Evolutionary conservation across 2,888 invertebrate species (phyloP).

Genomic region (Osmoderma eremita): DNA sequence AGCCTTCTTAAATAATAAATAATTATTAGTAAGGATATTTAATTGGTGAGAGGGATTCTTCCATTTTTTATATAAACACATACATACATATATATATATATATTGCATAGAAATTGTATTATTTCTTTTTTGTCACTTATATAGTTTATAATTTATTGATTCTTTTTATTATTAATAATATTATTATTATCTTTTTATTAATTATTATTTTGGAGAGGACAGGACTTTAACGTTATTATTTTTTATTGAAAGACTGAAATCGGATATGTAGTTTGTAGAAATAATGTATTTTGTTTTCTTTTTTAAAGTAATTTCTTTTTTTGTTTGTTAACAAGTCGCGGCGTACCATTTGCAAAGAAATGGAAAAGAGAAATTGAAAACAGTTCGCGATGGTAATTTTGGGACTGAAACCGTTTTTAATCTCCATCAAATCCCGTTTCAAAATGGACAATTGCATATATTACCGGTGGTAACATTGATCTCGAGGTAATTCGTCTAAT

Average conservation of each 20-base stretch:
- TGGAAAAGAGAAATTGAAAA: constrained; percentile 29
- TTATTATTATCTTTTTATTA: constrained; percentile 40
- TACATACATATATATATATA: constrained; percentile 43
- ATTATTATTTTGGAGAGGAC: constrained; percentile 53
- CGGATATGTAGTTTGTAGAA: constrained; percentile 45
- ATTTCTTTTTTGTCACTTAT: constrained; percentile 48
- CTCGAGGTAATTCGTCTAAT: not conserved
- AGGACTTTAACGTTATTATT: constrained; percentile 52
- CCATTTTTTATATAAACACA: constrained; percentile 49
- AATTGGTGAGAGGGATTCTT: constrained; percentile 53
- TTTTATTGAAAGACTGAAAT: constrained; percentile 58
- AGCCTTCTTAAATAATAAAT: constrained; percentile 47
- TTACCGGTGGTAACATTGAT: not conserved
- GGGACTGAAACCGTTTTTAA: constrained; percentile 14
- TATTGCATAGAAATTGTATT: constrained; percentile 44
- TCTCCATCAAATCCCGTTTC: not conserved
- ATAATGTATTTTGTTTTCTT: constrained; percentile 38
- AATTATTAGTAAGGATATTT: constrained; percentile 43
- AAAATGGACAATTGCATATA: too few relatives aligned
- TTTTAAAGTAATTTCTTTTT: constrained; percentile 23
- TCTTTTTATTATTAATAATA: constrained; percentile 31
- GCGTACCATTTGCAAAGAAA: constrained; percentile 7
- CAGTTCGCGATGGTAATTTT: constrained; percentile 26
- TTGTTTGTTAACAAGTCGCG: constrained; percentile 22
- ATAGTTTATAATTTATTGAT: constrained; percentile 51